Conservation (phyloP, 2,888 invertebrate genomes). For the Lagria hirta region DNA sequence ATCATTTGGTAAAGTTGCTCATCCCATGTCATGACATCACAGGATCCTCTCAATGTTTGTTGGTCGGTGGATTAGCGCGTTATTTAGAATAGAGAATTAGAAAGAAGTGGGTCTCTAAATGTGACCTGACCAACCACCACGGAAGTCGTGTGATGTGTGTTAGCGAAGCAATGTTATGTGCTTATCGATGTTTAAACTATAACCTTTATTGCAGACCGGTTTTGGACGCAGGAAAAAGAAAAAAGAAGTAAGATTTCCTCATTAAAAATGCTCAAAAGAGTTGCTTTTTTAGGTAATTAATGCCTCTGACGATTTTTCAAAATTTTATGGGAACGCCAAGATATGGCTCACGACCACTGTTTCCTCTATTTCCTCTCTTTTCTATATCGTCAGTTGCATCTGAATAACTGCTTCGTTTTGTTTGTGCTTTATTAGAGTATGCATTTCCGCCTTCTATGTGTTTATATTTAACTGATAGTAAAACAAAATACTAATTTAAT, state of each 20-base stretch:
- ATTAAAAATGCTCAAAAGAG: constrained; percentile 51
- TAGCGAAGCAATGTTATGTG: constrained; percentile 48
- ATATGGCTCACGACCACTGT: constrained; percentile 26
- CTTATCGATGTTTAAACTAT: constrained; percentile 55
- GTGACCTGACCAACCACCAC: constrained; percentile 15
- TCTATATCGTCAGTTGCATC: constrained; percentile 49
- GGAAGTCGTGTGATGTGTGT: constrained; percentile 38
- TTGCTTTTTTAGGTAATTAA: constrained; percentile 51
- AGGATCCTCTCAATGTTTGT: constrained; percentile 7
- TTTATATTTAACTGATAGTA: no score
- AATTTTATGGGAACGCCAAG: constrained; percentile 22
- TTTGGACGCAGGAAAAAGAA: constrained; percentile 97
- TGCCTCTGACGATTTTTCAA: constrained; percentile 50
- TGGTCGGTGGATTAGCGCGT: constrained; percentile 5
- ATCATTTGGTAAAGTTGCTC: no score
- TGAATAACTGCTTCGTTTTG: constrained; percentile 37
- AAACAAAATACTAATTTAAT: no score
- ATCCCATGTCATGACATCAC: constrained; percentile 16
- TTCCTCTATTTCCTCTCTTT: constrained; percentile 30
- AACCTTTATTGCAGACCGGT: constrained; percentile 75
- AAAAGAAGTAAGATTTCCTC: constrained; percentile 92
- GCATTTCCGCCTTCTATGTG: constrained; percentile 29
- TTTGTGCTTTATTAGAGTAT: constrained; percentile 40
- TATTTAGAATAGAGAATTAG: no score
- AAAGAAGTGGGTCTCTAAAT: no score